Base-by-base conservation (phyloP, 2,888 invertebrate species). In the Empis stercorea region DNA sequence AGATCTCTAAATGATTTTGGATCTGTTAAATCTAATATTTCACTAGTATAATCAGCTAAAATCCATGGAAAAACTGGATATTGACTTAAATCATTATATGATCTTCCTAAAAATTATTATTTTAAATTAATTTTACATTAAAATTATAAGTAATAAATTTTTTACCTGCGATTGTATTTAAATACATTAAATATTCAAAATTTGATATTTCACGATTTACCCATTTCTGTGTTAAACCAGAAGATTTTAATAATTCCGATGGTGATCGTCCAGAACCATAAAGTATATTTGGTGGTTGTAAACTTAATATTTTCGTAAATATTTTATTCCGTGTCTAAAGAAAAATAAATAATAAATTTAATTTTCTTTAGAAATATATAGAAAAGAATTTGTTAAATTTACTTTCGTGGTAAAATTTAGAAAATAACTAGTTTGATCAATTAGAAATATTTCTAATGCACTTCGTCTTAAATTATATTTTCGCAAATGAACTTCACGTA, bases 61-160 rank as follows among this genome's bases (percentile, higher is more conserved):
- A 85, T 78, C 85, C 85, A 85, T 6, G 84, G 85, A 61, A 85
- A 85, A 30, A 85, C 80, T 5, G 84, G 84, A 66, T 85, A 85
- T 65, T 85, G 84, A 68, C 84, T 83, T 38, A 85, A 71, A 64
- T 85, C 85, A 64, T 86, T 85, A 66, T 85, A 85, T 1, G 81
- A 80, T 44, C 85, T 72, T 10, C 84, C 84, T 65, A 38, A 30
- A 40, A 47, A 16, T 34, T 38, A 11, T 11, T 2, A 49, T 46
- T 14, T 20, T 11, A 46, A 14, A 15, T 17, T 17, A 46, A 36
- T 10, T 41, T 41, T 30, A n/a, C n/a, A n/a, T n/a, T n/a, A n/a
- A n/a, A n/a, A n/a, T n/a, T n/a, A n/a, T n/a, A n/a, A n/a, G 27
- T 36, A 3, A 16, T 30, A 16, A 38, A 39, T 13, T 11, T 49